Evolutionary conservation across 2,888 invertebrate genomes (phyloP).

Genomic region (Rugalucina vietnamica): DNA sequence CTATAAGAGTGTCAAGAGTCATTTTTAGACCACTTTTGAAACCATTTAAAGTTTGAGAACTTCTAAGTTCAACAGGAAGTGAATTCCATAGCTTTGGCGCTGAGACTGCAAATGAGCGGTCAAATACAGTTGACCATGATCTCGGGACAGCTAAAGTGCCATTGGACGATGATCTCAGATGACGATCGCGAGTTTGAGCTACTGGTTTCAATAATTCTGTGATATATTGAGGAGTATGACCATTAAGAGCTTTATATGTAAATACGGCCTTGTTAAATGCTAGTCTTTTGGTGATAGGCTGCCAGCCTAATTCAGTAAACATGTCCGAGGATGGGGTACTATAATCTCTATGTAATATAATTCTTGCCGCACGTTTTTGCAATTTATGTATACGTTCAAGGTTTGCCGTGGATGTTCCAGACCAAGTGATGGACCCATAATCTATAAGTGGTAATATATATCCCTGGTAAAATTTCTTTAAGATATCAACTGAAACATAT

Average conservation of each 20-base stretch:
- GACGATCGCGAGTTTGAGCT: neutral
- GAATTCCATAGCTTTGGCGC: too few relatives aligned
- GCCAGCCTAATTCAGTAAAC: neutral
- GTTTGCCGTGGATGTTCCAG: neutral
- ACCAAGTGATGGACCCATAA: neutral
- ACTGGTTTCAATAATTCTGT: neutral
- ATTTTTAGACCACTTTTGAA: too few relatives aligned
- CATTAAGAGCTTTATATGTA: neutral
- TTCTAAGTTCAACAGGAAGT: too few relatives aligned
- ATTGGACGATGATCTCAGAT: neutral
- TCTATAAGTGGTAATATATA: neutral
- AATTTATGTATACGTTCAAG: neutral
- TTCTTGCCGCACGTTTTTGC: neutral
- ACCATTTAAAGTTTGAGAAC: too few relatives aligned
- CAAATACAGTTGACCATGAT: too few relatives aligned
- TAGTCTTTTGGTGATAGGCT: neutral
- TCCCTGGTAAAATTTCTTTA: neutral
- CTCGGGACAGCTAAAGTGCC: neutral
- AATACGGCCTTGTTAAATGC: neutral
- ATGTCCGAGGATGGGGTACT: neutral
- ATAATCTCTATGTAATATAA: neutral
- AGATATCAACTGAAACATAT: neutral
- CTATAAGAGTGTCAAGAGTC: too few relatives aligned
- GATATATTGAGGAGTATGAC: neutral
- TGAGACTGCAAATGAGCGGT: too few relatives aligned